Percentiles rank a stretch among this genome's conserved stretches.
Evolutionary conservation across 2,113 vertebrate species (phyloP).

Genomic region (Rhodinocichla rosea): DNA sequence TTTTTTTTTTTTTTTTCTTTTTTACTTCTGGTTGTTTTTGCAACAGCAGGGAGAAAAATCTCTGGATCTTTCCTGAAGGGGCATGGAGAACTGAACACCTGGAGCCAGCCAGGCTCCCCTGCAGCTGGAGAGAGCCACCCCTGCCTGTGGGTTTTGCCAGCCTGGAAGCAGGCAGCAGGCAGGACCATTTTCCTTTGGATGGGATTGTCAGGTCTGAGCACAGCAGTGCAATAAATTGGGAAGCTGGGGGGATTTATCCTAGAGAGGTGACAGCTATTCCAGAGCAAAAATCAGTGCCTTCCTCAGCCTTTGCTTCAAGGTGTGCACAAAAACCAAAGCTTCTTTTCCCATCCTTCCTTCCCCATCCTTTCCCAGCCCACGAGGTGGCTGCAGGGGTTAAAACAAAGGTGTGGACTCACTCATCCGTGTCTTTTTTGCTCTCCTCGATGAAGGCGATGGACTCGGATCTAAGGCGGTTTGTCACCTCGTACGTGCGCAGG

Average conservation of each 20-base stretch:
- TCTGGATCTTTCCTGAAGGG: neutral
- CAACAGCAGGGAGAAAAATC: neutral
- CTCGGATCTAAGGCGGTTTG: constrained; percentile 96
- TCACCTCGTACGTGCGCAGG: constrained; percentile 95
- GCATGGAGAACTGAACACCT: neutral
- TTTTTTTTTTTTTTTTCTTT: neutral
- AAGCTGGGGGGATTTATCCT: neutral
- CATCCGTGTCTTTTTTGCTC: constrained; percentile 95
- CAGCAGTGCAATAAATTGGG: neutral
- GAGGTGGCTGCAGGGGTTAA: neutral
- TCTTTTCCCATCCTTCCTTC: neutral
- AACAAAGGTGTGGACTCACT: constrained; percentile 76
- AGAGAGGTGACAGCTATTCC: neutral
- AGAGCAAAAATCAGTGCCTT: neutral
- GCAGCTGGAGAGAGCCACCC: neutral
- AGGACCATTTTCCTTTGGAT: neutral
- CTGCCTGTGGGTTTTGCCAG: neutral
- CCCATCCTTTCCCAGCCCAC: neutral
- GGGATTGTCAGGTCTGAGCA: neutral
- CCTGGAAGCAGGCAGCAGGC: neutral
- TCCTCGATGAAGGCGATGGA: constrained; percentile 98
- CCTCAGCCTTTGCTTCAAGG: neutral
- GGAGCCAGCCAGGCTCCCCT: neutral
- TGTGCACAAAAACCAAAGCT: neutral
- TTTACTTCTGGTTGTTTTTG: neutral